phyloP scores from a whole-genome alignment of 2,113 vertebrate genomes.

The Cheilinus undulatus region DNA sequence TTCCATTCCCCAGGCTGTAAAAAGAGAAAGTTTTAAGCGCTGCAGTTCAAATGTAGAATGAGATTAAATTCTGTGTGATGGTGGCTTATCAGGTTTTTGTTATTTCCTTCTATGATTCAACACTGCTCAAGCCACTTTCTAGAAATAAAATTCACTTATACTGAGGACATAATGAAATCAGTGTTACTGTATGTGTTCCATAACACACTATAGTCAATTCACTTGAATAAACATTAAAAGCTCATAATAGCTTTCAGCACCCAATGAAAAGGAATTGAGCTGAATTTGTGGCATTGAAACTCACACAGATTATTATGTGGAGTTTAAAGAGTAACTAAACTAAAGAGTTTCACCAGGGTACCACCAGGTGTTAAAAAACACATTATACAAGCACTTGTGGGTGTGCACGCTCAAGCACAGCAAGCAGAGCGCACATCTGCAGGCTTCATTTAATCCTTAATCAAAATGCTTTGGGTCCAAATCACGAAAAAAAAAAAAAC shows the following conservation, averaged over 20 bases:
- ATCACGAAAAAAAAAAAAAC: no score
- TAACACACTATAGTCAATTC: constrained; percentile 4
- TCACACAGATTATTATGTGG: neutral
- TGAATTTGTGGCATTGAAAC: neutral
- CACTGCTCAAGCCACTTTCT: constrained; percentile 28
- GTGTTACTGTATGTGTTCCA: constrained; percentile 25
- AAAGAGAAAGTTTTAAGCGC: constrained; percentile 32
- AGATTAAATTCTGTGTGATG: constrained; percentile 55
- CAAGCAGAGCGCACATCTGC: no score
- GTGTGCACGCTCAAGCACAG: no score
- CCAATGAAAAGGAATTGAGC: neutral
- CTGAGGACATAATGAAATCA: constrained; percentile 22
- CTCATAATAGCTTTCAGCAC: neutral
- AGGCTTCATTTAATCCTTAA: no score
- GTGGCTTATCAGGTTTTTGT: constrained; percentile 53
- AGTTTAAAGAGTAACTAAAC: no score
- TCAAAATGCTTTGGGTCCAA: no score
- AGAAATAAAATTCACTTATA: constrained; percentile 29
- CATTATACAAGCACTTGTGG: no score
- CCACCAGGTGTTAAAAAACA: no score
- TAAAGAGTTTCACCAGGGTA: no score
- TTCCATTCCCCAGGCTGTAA: constrained; percentile 34
- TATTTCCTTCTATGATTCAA: constrained; percentile 31
- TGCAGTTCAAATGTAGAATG: constrained; percentile 46
- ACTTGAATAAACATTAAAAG: constrained; percentile 17